Base-by-base conservation (phyloP, 1,140 invertebrate species). In the Orussus abietinus region DNA sequence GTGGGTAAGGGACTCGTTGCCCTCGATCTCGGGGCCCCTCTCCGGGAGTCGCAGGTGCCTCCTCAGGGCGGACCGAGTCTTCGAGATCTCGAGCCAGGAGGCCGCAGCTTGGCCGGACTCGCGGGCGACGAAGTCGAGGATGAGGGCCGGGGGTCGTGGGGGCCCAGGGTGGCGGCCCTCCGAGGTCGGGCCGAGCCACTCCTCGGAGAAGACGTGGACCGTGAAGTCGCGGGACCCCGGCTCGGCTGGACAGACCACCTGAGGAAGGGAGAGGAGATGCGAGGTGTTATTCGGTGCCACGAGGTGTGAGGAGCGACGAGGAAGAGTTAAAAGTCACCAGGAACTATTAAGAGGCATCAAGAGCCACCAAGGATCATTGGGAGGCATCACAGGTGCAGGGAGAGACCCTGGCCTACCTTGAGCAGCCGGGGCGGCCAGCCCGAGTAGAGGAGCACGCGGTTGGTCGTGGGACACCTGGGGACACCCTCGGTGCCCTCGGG, bases 121-220 rank as follows among this genome's bases (percentile, higher is more conserved):
- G 39, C 79, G 70, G 1, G 82, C 78, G 5, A 88, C 80, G 49
- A 85, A 86, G 47, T 87, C 84, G 6, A 87, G 56, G n/a, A 87
- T 62, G 34, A 87, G 75, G 13, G 78, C 80, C 0, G 80, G 82
- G 22, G 80, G 74, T 36, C 76, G 64, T 10, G 74, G 59, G 3
- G 74, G 69, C 3, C 64, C 56, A 3, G 67, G 62, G 59, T 65
- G 71, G 28, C 58, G 44, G 19, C 59, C 51, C 38, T 63, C 29
- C 29, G 42, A 62, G 49, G 44, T 57, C 4, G 64, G 63, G 21
- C 74, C 75, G 46, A 78, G 69, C 84, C 84, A 86, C 52, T 86
- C 84, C 55, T 86, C 83, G 2, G 82, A 84, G 63, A 86, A 86
- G 5, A 86, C 79, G 38, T 85, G 83, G 26, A 90, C 77, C 1